Evolutionary conservation across 2,888 invertebrate species (phyloP).

Genomic region (Eucera pruinosa): DNA sequence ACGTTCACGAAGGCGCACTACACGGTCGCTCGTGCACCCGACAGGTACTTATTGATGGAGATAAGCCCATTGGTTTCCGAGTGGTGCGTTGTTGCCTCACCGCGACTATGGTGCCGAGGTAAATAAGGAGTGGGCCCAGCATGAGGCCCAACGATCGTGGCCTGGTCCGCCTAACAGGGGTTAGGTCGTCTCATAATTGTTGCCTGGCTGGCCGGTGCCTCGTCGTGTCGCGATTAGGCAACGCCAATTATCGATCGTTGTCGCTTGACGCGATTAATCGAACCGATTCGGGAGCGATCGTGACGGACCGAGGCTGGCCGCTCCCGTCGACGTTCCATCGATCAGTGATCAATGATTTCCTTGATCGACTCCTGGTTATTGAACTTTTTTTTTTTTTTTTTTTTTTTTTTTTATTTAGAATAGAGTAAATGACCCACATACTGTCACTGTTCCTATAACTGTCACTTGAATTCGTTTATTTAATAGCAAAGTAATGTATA

Average conservation of each 20-base stretch:
- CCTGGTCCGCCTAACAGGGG: conserved; percentile 54
- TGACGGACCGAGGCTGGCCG: conserved; percentile 52
- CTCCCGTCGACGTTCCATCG: conserved; percentile 39
- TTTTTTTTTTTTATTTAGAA: too few relatives aligned
- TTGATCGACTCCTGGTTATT: not conserved
- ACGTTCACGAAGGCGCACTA: conserved; percentile 54
- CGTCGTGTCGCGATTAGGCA: conserved; percentile 72
- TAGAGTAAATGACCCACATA: too few relatives aligned
- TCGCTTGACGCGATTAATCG: conserved; percentile 77
- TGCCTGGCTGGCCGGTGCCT: conserved; percentile 58
- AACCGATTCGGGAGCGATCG: conserved; percentile 74
- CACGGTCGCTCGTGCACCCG: conserved; percentile 63
- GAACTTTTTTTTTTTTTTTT: not conserved
- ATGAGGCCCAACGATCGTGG: conserved; percentile 68
- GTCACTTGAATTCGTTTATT: too few relatives aligned
- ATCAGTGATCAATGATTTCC: conserved; percentile 34
- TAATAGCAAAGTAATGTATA: too few relatives aligned
- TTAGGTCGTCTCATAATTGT: conserved; percentile 66
- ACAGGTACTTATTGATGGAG: conserved; percentile 73
- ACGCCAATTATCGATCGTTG: conserved; percentile 78
- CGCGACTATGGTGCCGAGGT: conserved; percentile 51
- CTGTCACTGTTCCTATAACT: too few relatives aligned
- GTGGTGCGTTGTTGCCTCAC: conserved; percentile 68
- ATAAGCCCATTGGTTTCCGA: conserved; percentile 67
- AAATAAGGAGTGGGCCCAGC: conserved; percentile 70